Conservation (phyloP, 2,113 vertebrate genomes). For the Odocoileus hemionus region DNA sequence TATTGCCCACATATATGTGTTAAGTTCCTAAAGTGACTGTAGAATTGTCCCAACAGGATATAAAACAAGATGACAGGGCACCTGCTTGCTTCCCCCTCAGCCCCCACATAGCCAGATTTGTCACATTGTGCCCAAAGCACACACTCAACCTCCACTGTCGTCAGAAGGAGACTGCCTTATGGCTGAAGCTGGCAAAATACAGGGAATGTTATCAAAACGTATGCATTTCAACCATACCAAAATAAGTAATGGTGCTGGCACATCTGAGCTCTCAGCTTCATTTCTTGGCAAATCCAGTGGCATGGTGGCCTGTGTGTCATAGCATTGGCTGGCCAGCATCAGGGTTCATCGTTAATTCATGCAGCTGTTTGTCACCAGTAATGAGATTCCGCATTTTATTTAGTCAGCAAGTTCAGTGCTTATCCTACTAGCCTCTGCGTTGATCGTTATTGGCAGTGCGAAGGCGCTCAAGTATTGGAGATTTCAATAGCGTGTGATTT, state of each 20-base stretch:
- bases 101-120: not conserved
- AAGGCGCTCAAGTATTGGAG: not conserved
- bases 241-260: not conserved
- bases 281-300: not conserved
- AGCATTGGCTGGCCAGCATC: not conserved
- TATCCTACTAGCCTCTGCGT: not conserved
- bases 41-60: not conserved
- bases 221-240: not conserved
- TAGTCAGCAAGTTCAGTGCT: not conserved
- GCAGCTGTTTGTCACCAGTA: not conserved
- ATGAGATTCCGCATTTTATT: not conserved
- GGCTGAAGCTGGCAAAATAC: not conserved
- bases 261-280: not conserved
- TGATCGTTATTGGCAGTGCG: not conserved
- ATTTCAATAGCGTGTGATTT: not conserved
- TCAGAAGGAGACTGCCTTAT: not conserved
- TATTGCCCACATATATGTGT: not conserved
- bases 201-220: not conserved
- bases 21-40: not conserved
- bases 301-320: not conserved
- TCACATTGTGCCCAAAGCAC: accelerated
- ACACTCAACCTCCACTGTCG: accelerated
- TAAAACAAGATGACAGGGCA: not conserved
- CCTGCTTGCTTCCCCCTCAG: not conserved
- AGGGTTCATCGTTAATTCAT: not conserved